These are phyloP conservation scores for Bedellia somnulentella DNA, from an alignment of 2,888 invertebrate species.

Conservation along the genomic window DNA sequence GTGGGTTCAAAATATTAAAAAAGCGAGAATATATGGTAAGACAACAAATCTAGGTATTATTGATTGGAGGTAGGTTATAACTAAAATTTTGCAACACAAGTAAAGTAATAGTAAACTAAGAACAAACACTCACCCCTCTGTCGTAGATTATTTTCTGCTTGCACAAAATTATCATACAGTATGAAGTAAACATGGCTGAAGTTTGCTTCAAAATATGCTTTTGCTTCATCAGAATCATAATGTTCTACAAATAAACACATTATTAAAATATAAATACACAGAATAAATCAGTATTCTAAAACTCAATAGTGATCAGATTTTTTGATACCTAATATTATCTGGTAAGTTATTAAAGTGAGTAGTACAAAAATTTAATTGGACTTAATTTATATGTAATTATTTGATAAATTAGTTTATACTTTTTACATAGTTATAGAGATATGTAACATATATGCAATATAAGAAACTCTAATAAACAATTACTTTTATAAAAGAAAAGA, in stretches of 20 bases:
- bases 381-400: not conserved
- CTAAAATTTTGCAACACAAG: too few species aligned
- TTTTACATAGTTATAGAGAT: too few species aligned
- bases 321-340: not conserved
- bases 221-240: constrained; percentile 86
- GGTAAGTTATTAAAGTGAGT: not conserved
- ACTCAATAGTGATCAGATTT: not conserved
- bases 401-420: too few species aligned
- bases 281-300: constrained; percentile 2
- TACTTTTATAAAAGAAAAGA: not conserved
- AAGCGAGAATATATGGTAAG: too few species aligned
- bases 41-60: too few species aligned
- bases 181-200: constrained; percentile 96
- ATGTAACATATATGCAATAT: too few species aligned
- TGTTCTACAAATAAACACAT: constrained; percentile 69
- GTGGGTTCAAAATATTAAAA: too few species aligned
- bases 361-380: not conserved
- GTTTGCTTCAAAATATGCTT: constrained; percentile 90
- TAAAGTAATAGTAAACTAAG: too few species aligned
- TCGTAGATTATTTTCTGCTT: constrained; percentile 86
- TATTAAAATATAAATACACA: not conserved
- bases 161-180: constrained; percentile 91
- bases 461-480: not conserved
- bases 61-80: too few species aligned
- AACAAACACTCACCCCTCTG: constrained; percentile 88